These are phyloP conservation scores for Platyura marginata DNA, from an alignment of 1,140 invertebrate species.

Conservation along the genomic window DNA sequence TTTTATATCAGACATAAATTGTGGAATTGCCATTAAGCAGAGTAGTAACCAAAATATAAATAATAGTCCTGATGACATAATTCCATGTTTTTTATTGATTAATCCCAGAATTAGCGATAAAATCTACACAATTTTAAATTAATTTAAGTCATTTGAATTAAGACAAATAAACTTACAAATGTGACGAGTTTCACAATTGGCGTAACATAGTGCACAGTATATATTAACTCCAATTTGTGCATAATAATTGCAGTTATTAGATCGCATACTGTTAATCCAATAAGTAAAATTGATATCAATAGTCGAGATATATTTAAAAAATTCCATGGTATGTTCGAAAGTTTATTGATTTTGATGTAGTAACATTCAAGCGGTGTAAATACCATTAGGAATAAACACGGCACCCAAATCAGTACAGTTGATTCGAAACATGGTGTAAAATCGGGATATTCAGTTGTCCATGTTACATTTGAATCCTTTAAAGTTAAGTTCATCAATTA, in stretches of 20 bases:
- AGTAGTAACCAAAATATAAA: constrained; percentile 1
- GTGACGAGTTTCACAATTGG: not conserved
- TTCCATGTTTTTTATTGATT: too few relatives aligned
- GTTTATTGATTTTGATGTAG: constrained; percentile 55
- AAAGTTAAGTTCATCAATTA: too few relatives aligned
- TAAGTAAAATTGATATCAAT: constrained; percentile 39
- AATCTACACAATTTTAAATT: too few relatives aligned
- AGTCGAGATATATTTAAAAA: constrained; percentile 60
- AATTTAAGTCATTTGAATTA: too few relatives aligned
- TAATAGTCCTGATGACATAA: not conserved
- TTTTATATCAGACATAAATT: too few relatives aligned
- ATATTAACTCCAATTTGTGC: too few relatives aligned
- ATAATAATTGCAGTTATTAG: too few relatives aligned
- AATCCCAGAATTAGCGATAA: too few relatives aligned
- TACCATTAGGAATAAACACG: constrained; percentile 68
- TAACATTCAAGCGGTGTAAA: constrained; percentile 57
- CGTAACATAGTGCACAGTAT: not conserved
- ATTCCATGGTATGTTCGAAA: constrained; percentile 63
- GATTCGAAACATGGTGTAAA: constrained; percentile 76
- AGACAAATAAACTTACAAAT: not conserved
- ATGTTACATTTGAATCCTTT: constrained; percentile 54
- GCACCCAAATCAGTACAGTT: constrained; percentile 71
- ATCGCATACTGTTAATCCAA: constrained; percentile 30
- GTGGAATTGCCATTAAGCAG: too few relatives aligned
- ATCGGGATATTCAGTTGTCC: constrained; percentile 65